These are phyloP conservation scores for Pristionchus japonicus DNA, from an alignment of 2,888 invertebrate species.

Conservation along the genomic window DNA sequence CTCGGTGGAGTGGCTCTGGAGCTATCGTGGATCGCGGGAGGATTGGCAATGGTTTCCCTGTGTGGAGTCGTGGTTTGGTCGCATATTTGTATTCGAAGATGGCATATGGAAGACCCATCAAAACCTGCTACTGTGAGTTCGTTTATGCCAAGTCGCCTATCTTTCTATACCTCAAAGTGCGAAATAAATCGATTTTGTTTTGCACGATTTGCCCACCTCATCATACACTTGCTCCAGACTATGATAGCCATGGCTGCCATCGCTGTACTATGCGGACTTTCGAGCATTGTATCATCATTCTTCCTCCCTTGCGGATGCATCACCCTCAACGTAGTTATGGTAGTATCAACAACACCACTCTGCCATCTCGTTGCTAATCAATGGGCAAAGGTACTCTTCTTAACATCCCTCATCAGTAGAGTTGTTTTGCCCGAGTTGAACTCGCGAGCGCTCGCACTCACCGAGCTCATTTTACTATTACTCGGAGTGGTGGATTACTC, in stretches of 20 bases:
- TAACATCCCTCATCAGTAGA: no score
- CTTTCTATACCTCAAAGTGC: no score
- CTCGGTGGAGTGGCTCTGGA: not conserved
- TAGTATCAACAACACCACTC: not conserved
- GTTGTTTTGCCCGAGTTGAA: no score
- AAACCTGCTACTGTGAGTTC: not conserved
- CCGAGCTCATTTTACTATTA: no score
- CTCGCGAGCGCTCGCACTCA: no score
- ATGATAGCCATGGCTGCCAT: not conserved
- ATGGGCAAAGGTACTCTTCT: not conserved
- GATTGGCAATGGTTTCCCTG: not conserved
- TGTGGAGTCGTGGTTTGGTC: not conserved
- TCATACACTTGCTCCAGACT: no score
- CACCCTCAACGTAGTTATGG: not conserved
- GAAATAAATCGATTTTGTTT: no score
- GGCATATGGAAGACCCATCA: not conserved
- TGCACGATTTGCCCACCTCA: no score
- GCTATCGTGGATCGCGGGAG: not conserved
- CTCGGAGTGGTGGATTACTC: no score
- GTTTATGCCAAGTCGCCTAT: no score
- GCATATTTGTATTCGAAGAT: not conserved
- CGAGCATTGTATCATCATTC: not conserved
- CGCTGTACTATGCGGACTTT: not conserved
- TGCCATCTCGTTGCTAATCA: not conserved
- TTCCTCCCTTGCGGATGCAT: not conserved